Conservation (phyloP, 2,888 invertebrate genomes). For the Timandra comae region DNA sequence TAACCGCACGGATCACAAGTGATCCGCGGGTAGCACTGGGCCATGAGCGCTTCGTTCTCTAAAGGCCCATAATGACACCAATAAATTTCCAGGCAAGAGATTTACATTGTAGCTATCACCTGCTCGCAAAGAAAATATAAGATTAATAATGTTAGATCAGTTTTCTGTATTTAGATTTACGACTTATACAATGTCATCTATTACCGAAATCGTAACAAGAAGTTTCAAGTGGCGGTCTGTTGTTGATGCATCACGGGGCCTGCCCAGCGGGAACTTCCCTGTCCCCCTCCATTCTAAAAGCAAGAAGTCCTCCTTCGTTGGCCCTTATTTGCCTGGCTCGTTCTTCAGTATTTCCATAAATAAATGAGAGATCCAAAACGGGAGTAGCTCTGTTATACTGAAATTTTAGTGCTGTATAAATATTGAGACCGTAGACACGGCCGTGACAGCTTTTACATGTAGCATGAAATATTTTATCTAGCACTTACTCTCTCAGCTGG, state of each 20-base stretch:
- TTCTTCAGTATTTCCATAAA: conserved; percentile 27
- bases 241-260: conserved; percentile 19
- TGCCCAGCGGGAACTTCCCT: conserved; percentile 28
- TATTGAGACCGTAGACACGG: no score
- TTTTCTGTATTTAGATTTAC: no score
- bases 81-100: conserved; percentile 22
- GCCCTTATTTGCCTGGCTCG: conserved; percentile 20
- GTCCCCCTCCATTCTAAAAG: conserved; percentile 25
- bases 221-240: conserved; percentile 28
- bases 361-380: conserved; percentile 26
- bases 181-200: no score
- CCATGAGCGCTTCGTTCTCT: no score
- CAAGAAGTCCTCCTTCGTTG: conserved; percentile 27
- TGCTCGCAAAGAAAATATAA: no score
- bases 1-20: no score
- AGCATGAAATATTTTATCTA: no score
- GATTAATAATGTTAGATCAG: no score
- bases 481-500: conserved; percentile 35
- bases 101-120: conserved; percentile 25
- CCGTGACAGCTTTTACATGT: no score
- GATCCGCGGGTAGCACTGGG: no score
- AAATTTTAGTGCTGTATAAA: no score
- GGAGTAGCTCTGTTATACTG: conserved; percentile 33
- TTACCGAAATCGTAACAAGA: conserved; percentile 42
- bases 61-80: conserved; percentile 32